These are phyloP conservation scores for Nannoperca obscura DNA, from an alignment of 2,797 vertebrate genomes.

Conservation along the genomic window DNA sequence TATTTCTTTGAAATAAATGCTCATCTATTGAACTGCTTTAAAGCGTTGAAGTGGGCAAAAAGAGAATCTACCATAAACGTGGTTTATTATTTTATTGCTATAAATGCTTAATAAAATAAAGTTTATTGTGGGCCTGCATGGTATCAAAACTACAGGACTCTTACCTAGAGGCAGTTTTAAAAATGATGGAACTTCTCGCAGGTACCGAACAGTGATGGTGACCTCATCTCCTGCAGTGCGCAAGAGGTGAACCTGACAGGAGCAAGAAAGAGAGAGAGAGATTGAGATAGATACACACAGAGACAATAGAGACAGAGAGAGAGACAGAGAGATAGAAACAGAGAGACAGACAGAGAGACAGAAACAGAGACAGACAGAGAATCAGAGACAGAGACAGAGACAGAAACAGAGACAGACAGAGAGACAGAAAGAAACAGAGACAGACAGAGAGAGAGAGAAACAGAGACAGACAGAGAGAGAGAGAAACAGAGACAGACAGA, in stretches of 20 bases:
- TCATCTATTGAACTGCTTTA: constrained; percentile 47
- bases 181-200: constrained; percentile 95
- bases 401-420: too few relatives aligned
- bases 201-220: constrained; percentile 94
- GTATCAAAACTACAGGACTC: constrained; percentile 40
- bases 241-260: constrained; percentile 92
- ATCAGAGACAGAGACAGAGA: too few relatives aligned
- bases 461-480: too few relatives aligned
- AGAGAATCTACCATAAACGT: constrained; percentile 33
- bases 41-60: constrained; percentile 28
- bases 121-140: constrained; percentile 17
- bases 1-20: constrained; percentile 61
- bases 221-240: constrained; percentile 95
- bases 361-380: too few relatives aligned
- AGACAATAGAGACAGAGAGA: too few relatives aligned
- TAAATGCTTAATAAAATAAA: constrained; percentile 29
- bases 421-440: too few relatives aligned
- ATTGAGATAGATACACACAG: constrained; percentile 23
- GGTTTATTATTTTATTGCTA: constrained; percentile 16
- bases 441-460: too few relatives aligned
- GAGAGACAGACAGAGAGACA: too few relatives aligned
- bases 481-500: too few relatives aligned
- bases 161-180: constrained; percentile 95
- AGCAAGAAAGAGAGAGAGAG: not conserved
- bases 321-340: too few relatives aligned